These are phyloP conservation scores for Druon quercuslanigerum DNA, from an alignment of 1,140 invertebrate species.

Conservation along the genomic window DNA sequence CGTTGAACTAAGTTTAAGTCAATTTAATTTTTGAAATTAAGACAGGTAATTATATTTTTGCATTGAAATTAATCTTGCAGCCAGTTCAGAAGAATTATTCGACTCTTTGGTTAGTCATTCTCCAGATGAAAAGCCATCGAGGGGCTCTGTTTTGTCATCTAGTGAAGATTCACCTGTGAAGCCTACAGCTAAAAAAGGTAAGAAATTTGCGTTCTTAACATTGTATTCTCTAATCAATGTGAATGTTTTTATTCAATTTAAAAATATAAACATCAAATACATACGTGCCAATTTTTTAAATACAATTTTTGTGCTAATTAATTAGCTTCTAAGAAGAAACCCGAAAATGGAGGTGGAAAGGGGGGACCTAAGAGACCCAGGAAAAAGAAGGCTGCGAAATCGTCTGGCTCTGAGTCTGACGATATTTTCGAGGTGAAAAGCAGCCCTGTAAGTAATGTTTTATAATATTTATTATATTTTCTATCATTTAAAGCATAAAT, in stretches of 20 bases:
- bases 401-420: constrained; percentile 63
- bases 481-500: constrained; percentile 13
- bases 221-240: too few relatives aligned
- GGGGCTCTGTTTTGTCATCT: constrained; percentile 46
- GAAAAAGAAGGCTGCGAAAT: constrained; percentile 59
- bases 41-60: constrained; percentile 1
- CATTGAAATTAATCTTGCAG: constrained; percentile 49
- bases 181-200: constrained; percentile 60
- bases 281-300: constrained; percentile 29
- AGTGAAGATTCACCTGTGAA: constrained; percentile 60
- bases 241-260: not conserved
- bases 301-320: constrained; percentile 25
- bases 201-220: not conserved
- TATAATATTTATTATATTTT: constrained; percentile 4
- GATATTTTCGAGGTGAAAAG: constrained; percentile 54
- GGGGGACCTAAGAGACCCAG: constrained; percentile 47
- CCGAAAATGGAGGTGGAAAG: constrained; percentile 66
- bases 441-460: constrained; percentile 18
- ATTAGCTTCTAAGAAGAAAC: constrained; percentile 65
- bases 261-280: not conserved
- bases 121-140: constrained; percentile 48
- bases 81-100: constrained; percentile 70
- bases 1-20: too few relatives aligned
- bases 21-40: constrained; percentile 5
- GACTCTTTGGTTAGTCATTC: constrained; percentile 68